Percentiles rank a stretch among this genome's conserved stretches.
phyloP scores from a whole-genome alignment of 2,797 vertebrate genomes.

The Phoxinus dragarum region DNA sequence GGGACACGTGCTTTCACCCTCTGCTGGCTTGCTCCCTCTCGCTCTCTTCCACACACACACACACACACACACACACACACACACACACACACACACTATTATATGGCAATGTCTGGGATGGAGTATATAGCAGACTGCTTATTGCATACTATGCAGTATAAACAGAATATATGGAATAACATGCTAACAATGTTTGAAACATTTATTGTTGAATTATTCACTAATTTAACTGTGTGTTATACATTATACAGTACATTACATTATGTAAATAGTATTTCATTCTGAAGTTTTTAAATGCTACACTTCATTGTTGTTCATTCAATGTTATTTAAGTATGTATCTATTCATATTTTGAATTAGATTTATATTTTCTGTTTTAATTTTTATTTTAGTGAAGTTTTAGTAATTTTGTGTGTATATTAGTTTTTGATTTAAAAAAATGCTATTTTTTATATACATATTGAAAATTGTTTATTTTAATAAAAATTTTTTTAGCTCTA shows the following conservation, averaged over 20 bases:
- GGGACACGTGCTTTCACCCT: slow-evolving; percentile 29
- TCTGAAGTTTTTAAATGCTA: background rate
- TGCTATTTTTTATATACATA: background rate
- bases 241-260: background rate
- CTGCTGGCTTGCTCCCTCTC: slow-evolving; percentile 16
- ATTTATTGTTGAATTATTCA: background rate
- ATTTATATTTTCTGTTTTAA: background rate
- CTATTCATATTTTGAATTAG: background rate
- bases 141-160: background rate
- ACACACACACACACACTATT: slow-evolving; percentile 47
- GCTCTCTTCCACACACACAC: slow-evolving; percentile 15
- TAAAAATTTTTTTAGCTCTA: background rate
- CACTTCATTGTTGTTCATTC: background rate
- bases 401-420: background rate
- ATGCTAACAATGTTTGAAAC: background rate
- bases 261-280: background rate
- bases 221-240: background rate
- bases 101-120: slow-evolving; percentile 45
- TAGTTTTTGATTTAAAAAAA: no score
- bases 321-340: background rate
- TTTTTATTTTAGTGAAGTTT: background rate
- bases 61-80: slow-evolving; percentile 11
- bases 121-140: background rate
- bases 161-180: background rate
- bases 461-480: background rate